Evolutionary conservation across 2,797 vertebrate genomes (phyloP).

Genomic region (Percopsis omiscomaycus): DNA sequence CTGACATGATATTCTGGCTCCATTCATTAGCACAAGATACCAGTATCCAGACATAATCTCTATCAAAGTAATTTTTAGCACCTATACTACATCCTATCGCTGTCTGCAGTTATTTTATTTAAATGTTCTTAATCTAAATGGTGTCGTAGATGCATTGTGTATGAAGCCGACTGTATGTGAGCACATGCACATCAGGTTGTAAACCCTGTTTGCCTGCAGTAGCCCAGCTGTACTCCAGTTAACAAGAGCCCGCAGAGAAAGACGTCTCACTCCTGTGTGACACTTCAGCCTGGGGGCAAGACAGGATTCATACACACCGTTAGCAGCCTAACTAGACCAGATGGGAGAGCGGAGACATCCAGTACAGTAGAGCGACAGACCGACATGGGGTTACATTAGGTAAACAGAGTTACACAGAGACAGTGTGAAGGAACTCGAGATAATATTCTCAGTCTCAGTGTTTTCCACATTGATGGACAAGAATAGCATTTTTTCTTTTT

Average conservation of each 20-base stretch:
- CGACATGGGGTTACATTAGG: slow-evolving; percentile 42
- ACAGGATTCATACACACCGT: slow-evolving; percentile 24
- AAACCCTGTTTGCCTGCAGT: slow-evolving; percentile 25
- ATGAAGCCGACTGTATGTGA: neutral
- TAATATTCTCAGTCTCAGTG: slow-evolving; percentile 11
- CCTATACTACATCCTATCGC: too few relatives aligned
- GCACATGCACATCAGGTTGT: neutral
- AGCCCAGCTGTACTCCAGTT: slow-evolving; percentile 37
- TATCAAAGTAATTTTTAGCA: too few relatives aligned
- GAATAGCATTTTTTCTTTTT: too few relatives aligned
- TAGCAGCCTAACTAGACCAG: slow-evolving; percentile 34
- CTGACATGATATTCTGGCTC: too few relatives aligned
- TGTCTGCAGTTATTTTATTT: too few relatives aligned
- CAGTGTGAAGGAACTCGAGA: slow-evolving; percentile 30
- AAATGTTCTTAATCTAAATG: neutral
- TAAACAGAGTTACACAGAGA: slow-evolving; percentile 33
- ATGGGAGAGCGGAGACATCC: neutral
- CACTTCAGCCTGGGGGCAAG: slow-evolving; percentile 57
- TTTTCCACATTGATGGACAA: too few relatives aligned
- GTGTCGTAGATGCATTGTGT: neutral
- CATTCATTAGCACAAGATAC: neutral
- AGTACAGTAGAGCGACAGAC: slow-evolving; percentile 16
- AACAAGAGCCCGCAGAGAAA: slow-evolving; percentile 40
- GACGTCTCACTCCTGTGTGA: slow-evolving; percentile 59
- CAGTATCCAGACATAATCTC: neutral